Evolutionary conservation across 2,888 invertebrate genomes (phyloP).

Genomic region (Penaeus monodon): DNA sequence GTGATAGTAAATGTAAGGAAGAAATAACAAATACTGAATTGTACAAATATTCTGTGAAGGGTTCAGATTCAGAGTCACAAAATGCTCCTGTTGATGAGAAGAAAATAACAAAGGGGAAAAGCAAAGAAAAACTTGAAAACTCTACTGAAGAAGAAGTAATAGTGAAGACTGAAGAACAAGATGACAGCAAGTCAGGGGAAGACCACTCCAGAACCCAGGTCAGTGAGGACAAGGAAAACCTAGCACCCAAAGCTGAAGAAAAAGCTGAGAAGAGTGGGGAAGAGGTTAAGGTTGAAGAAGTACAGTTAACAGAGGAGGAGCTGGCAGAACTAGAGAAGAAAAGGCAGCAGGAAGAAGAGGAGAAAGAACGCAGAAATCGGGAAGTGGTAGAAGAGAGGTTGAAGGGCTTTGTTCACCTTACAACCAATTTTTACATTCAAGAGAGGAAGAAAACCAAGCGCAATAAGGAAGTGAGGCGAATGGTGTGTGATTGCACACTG

Average conservation of each 20-base stretch:
- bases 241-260: conserved; percentile 5
- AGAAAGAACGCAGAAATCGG: conserved; percentile 42
- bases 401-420: conserved; percentile 42
- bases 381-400: conserved; percentile 54
- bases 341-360: conserved; percentile 15
- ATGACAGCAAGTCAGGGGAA: not conserved
- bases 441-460: conserved; percentile 61
- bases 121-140: not conserved
- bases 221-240: conserved; percentile 18
- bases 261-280: not conserved
- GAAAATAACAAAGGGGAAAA: not conserved
- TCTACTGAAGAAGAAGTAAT: not conserved
- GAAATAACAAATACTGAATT: not conserved
- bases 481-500: conserved; percentile 95
- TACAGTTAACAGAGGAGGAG: conserved; percentile 30
- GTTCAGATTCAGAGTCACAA: no score
- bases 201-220: not conserved
- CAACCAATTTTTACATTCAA: conserved; percentile 57
- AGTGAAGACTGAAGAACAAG: not conserved
- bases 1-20: not conserved
- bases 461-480: conserved; percentile 88
- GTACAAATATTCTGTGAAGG: not conserved
- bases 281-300: conserved; percentile 34
- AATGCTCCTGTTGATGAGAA: not conserved
- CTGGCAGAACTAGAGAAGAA: conserved; percentile 15